These are phyloP conservation scores for Nannospalax galili DNA, from an alignment of 2,113 vertebrate species.

Conservation along the genomic window DNA sequence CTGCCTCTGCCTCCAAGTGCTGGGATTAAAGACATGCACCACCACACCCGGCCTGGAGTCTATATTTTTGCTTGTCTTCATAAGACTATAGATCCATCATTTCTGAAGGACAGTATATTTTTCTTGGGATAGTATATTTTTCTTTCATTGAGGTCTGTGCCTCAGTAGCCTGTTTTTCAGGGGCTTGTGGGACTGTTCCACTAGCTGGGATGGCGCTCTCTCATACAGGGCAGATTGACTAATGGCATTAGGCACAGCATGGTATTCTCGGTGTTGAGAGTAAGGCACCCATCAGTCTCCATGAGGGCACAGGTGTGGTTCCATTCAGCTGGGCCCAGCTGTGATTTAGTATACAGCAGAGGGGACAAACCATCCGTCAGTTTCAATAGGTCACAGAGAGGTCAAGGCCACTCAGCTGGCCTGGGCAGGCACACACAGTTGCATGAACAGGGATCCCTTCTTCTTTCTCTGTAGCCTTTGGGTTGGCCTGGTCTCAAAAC, in stretches of 20 bases:
- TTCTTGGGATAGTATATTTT: neutral
- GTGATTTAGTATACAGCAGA: neutral
- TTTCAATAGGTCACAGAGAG: neutral
- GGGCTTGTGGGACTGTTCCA: neutral
- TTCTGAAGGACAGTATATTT: neutral
- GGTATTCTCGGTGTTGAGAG: neutral
- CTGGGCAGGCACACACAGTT: neutral
- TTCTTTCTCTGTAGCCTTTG: neutral
- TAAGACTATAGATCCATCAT: neutral
- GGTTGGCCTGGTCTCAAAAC: neutral
- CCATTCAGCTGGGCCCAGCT: neutral
- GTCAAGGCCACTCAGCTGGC: no score
- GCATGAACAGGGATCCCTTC: neutral
- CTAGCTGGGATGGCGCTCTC: no score
- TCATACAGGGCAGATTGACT: no score
- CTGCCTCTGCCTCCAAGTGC: no score
- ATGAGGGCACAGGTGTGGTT: neutral
- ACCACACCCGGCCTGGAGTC: no score
- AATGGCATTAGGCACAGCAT: neutral
- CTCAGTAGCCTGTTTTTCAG: neutral
- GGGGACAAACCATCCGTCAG: neutral
- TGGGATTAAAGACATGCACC: no score
- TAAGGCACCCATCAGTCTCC: neutral
- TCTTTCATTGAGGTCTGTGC: neutral
- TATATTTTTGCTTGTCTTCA: neutral